Base-by-base conservation (phyloP, 2,888 invertebrate genomes). In the Sisyra terminalis region DNA sequence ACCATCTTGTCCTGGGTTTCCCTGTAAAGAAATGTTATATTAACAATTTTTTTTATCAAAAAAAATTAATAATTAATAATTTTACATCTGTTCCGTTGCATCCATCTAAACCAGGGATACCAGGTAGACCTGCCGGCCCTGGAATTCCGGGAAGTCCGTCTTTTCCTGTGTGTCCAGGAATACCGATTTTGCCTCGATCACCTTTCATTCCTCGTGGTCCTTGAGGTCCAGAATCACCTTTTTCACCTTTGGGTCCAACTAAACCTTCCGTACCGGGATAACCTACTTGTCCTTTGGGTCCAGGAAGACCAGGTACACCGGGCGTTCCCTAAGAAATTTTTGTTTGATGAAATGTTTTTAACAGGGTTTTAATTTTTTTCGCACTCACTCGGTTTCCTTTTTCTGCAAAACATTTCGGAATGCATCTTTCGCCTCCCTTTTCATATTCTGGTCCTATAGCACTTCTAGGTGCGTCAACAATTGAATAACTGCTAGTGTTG, bases 11-110 rank as follows among this genome's bases (percentile, higher is more conserved):
- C 93, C 94, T 32, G 80, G 71, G 35, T 71, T 63, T 49, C 93
- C 93, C 81, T 81, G 51, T 39, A 48, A 51, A n/a, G 2, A 15
- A 40, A 16, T 13, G 16, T 15, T 36, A 15, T 2, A 11, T 29
- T 41, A 37, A 13, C 11, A 29, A 8, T 35, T 43, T 39, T 16
- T 29, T 13, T 29, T 16, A 29, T 11, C 39, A 15, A 29, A 34
- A 40, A 3, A 15, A 35, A 13, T 35, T 5, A 35, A 3, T 35
- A 35, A 17, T 6, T 10, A 7, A 35, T 15, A 40, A 49, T 67
- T 75, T 71, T 70, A 88, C 89, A 61, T 90, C 90, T 42, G 90
- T 88, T 55, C 96, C 96, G 56, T 96, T 94, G 57, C 96, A 97
- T 8, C 96, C 97, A 57, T 96, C 93, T 53, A 82, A 66, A 41